Evolutionary conservation across 2,888 invertebrate genomes (phyloP).

Genomic region (Thysanoteuthis rhombus): DNA sequence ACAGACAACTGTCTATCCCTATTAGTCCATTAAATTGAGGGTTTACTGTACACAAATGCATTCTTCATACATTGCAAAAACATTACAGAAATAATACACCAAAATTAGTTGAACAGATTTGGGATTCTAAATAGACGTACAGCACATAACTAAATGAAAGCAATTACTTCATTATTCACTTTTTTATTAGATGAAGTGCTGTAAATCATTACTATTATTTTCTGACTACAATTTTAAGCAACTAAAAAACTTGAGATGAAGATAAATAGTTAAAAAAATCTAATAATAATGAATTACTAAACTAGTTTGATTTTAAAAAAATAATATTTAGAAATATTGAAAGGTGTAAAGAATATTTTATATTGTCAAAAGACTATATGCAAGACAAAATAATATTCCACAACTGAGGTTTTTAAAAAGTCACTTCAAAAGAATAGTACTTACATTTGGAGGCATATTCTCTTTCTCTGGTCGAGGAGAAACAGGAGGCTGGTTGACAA

Average conservation of each 20-base stretch:
- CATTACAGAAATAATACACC: background rate
- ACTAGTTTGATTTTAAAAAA: background rate
- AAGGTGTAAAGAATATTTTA: background rate
- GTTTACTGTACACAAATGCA: too few relatives aligned
- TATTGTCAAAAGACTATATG: background rate
- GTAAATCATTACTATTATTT: too few relatives aligned
- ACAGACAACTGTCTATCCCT: too few relatives aligned
- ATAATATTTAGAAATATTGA: too few relatives aligned
- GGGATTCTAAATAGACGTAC: background rate
- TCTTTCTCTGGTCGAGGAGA: slow-evolving; percentile 52
- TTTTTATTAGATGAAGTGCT: too few relatives aligned
- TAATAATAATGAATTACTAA: too few relatives aligned
- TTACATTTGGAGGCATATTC: slow-evolving; percentile 55
- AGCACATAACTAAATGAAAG: too few relatives aligned
- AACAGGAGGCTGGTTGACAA: slow-evolving; percentile 36
- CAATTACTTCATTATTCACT: too few relatives aligned
- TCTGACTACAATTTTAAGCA: background rate
- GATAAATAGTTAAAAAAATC: too few relatives aligned
- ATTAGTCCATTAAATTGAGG: too few relatives aligned
- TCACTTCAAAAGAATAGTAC: slow-evolving; percentile 34
- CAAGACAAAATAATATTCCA: background rate
- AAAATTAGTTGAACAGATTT: background rate
- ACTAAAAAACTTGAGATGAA: too few relatives aligned
- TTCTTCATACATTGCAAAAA: too few relatives aligned
- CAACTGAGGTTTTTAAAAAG: background rate